Percentiles rank a stretch among this genome's conserved stretches.
These are phyloP conservation scores for Danio rerio DNA, from an alignment of 2,113 vertebrate genomes.

Conservation along the genomic window DNA sequence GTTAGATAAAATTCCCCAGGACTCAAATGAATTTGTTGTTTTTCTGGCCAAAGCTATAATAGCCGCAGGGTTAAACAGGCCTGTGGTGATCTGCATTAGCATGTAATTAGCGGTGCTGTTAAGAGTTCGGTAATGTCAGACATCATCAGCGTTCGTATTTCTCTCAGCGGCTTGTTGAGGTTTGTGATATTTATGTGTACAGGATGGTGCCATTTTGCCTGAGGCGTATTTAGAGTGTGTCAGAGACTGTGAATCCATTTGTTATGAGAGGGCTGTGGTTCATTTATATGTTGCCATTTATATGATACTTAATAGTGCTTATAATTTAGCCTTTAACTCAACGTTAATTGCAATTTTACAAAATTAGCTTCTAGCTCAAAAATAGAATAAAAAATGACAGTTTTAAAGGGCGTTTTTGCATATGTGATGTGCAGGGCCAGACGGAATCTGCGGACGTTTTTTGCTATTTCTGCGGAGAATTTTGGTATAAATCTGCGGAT, in stretches of 20 bases:
- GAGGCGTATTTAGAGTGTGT: background rate
- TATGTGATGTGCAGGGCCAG: too few relatives aligned
- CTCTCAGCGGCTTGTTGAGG: background rate
- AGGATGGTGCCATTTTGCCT: background rate
- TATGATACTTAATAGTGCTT: too few relatives aligned
- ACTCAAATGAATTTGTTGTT: constrained; percentile 4
- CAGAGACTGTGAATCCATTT: background rate
- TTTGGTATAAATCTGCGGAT: too few relatives aligned
- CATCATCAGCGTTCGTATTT: background rate
- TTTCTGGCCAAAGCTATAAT: constrained; percentile 5
- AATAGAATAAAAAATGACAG: too few relatives aligned
- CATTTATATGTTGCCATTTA: background rate
- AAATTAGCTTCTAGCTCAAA: too few relatives aligned
- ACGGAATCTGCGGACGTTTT: too few relatives aligned
- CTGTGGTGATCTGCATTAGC: constrained; percentile 25
- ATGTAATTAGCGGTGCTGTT: constrained; percentile 28
- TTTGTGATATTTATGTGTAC: background rate
- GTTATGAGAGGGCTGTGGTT: background rate
- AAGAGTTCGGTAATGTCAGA: constrained; percentile 27
- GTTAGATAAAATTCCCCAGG: background rate
- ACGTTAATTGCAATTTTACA: too few relatives aligned
- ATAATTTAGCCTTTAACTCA: too few relatives aligned
- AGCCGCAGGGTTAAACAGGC: constrained; percentile 14
- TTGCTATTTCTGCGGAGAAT: too few relatives aligned
- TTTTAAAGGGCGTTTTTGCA: too few relatives aligned